Percentiles rank a stretch among this genome's conserved stretches.
phyloP scores from a whole-genome alignment of 2,888 invertebrate genomes.

The Myathropa florea region DNA sequence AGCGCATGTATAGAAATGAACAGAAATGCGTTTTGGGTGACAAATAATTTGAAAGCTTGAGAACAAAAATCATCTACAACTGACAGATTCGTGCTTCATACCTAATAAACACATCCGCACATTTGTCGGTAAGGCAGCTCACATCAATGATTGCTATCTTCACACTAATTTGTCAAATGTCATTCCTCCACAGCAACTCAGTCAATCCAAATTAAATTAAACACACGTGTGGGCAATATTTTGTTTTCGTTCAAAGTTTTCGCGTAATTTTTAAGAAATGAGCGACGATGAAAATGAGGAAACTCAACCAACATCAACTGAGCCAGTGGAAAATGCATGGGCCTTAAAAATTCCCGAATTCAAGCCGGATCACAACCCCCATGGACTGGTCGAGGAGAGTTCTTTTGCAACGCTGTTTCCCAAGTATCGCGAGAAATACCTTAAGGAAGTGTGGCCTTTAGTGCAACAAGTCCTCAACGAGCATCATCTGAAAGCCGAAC shows the following conservation, averaged over 20 bases:
- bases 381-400: constrained; percentile 92
- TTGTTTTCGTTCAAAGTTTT: constrained; percentile 27
- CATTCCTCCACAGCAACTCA: background rate
- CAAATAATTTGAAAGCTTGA: no score
- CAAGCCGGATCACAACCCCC: constrained; percentile 92
- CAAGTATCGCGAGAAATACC: constrained; percentile 97
- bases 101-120: background rate
- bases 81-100: background rate
- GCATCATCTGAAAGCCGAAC: constrained; percentile 90
- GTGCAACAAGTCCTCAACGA: constrained; percentile 92
- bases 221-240: constrained; percentile 33
- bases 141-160: background rate
- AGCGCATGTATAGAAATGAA: no score
- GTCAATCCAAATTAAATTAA: background rate
- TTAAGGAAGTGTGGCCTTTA: constrained; percentile 96
- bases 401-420: constrained; percentile 98
- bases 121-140: background rate
- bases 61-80: no score
- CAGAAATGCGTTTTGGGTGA: no score
- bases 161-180: background rate
- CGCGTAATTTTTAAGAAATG: constrained; percentile 71
- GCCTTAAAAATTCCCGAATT: constrained; percentile 92
- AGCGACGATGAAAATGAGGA: constrained; percentile 75
- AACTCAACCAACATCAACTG: constrained; percentile 75
- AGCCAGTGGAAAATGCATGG: constrained; percentile 93